Conservation (phyloP, 2,113 vertebrate species). For the Sinosuthora webbiana region DNA sequence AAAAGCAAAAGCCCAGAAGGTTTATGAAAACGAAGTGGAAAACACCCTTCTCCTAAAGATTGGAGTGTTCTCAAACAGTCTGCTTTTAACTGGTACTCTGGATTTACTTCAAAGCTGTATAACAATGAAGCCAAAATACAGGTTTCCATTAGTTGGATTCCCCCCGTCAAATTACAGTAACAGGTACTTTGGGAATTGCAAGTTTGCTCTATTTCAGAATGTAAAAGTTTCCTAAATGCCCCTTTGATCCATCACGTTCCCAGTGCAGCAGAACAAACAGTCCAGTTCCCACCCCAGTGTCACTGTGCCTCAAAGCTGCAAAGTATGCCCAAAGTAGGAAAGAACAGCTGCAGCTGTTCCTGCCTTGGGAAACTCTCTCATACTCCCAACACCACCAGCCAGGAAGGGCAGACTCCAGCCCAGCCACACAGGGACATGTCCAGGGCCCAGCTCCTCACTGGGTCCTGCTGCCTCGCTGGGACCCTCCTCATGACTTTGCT, state of each 20-base stretch:
- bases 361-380: not conserved
- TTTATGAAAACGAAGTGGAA: not conserved
- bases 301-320: rapidly evolving
- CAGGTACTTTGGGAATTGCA: not conserved
- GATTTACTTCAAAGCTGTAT: not conserved
- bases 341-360: not conserved
- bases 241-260: rapidly evolving
- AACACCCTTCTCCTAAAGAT: not conserved
- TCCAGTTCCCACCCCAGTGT: not conserved
- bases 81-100: not conserved
- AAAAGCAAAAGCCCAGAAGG: not conserved
- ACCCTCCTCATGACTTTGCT: not conserved
- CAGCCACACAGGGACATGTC: no score
- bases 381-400: rapidly evolving
- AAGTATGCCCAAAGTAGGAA: not conserved
- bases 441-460: rapidly evolving
- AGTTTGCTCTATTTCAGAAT: not conserved
- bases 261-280: not conserved
- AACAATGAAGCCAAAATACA: not conserved
- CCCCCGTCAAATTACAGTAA: not conserved
- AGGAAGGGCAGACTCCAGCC: not conserved
- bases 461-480: rapidly evolving
- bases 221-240: not conserved
- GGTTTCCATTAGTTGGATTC: not conserved
- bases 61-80: not conserved